A percentile compares a stretch with the other conserved stretches of the same genome.
These are phyloP conservation scores for Epizoanthus rinbou DNA, from an alignment of 92 coral and sea anemone genomes.

Conservation along the genomic window DNA sequence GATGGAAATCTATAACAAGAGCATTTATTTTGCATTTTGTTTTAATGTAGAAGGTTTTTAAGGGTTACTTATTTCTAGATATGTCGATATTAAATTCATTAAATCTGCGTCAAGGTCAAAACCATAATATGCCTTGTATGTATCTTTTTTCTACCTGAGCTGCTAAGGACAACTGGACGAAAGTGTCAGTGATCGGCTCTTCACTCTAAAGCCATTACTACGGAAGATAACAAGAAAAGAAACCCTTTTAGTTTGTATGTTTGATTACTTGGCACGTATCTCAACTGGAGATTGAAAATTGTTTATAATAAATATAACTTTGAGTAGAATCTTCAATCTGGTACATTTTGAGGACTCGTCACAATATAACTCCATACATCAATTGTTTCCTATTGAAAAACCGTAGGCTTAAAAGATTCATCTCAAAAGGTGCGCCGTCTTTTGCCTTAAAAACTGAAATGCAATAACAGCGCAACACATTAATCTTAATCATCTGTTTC, in stretches of 20 bases:
- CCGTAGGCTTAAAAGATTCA: background rate
- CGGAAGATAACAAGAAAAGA: background rate
- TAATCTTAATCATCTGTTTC: constrained; percentile 35
- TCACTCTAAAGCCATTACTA: background rate
- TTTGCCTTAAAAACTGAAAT: background rate
- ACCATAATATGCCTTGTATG: background rate
- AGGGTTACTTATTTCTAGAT: background rate
- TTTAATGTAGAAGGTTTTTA: background rate
- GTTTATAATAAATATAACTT: background rate
- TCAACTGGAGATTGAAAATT: background rate
- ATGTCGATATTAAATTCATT: background rate
- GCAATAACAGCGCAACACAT: constrained; percentile 33
- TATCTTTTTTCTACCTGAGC: background rate
- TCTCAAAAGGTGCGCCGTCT: background rate
- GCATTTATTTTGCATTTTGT: background rate
- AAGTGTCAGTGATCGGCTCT: background rate
- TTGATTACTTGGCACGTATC: background rate
- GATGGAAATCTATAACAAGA: background rate
- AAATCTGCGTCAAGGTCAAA: background rate
- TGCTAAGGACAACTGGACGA: background rate
- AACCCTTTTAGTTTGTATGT: constrained; percentile 9
- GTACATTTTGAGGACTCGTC: background rate
- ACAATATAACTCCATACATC: background rate
- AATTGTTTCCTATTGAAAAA: background rate
- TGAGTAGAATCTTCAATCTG: background rate